Evolutionary conservation across 2,113 vertebrate species (phyloP).

Genomic region (Odontophorus gujanensis): DNA sequence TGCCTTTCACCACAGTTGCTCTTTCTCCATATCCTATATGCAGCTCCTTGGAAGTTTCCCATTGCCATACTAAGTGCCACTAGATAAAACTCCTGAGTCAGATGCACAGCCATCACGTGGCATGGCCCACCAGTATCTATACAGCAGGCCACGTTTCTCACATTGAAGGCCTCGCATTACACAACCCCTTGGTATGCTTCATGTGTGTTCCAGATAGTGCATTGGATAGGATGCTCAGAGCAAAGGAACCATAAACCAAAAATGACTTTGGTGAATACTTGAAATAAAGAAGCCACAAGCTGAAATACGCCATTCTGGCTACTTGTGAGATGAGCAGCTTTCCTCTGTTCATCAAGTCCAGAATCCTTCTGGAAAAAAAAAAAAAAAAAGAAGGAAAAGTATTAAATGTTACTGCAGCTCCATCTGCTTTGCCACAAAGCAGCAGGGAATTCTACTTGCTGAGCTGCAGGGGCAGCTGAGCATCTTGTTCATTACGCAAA

Average conservation of each 20-base stretch:
- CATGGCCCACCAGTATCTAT: background rate
- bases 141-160: background rate
- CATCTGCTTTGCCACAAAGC: background rate
- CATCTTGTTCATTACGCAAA: background rate
- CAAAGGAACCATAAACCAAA: background rate
- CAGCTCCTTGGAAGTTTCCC: background rate
- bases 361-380: background rate
- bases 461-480: background rate
- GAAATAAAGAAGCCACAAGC: background rate
- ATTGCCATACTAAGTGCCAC: fast-evolving
- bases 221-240: fast-evolving
- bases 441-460: background rate
- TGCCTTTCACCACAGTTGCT: background rate
- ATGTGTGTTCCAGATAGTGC: background rate
- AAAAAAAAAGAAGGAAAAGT: background rate
- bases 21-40: background rate
- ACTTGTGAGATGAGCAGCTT: background rate
- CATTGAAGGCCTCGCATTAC: background rate
- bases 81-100: background rate
- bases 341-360: background rate
- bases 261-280: background rate
- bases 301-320: background rate
- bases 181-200: background rate
- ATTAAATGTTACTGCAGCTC: background rate
- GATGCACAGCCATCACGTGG: background rate